These are phyloP conservation scores for Nasonia vitripennis DNA, from an alignment of 1,140 invertebrate genomes.

Conservation along the genomic window DNA sequence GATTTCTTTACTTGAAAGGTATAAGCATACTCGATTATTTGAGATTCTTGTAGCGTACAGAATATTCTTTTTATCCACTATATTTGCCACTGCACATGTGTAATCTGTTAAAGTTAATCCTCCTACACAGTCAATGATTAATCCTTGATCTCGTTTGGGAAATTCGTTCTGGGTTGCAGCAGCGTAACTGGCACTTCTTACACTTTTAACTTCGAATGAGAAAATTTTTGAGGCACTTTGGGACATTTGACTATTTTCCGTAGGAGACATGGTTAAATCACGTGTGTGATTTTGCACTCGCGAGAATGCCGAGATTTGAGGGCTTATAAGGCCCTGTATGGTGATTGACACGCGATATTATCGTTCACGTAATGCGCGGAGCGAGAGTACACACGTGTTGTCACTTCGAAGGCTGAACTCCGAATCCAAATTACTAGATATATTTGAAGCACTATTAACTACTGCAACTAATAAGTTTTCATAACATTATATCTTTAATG, in stretches of 20 bases:
- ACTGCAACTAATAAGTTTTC: too few relatives aligned
- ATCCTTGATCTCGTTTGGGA: too few relatives aligned
- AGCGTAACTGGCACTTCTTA: too few relatives aligned
- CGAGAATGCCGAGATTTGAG: not conserved
- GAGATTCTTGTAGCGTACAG: conserved; percentile 53
- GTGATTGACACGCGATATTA: not conserved
- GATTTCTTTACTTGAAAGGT: conserved; percentile 44
- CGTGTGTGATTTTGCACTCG: not conserved
- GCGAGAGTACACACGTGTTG: conserved; percentile 4
- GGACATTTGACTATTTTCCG: not conserved
- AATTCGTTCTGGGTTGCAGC: not conserved
- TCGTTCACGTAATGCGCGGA: not conserved
- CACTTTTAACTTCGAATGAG: not conserved
- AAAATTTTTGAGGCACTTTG: not conserved
- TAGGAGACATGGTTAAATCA: not conserved
- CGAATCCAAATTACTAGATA: too few relatives aligned
- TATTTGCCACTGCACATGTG: conserved; percentile 33
- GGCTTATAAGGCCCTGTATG: not conserved
- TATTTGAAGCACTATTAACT: too few relatives aligned
- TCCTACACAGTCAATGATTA: too few relatives aligned
- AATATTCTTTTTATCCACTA: conserved; percentile 42
- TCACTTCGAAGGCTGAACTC: not conserved
- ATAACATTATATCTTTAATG: too few relatives aligned
- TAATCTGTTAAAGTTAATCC: conserved; percentile 53
- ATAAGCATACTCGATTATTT: conserved; percentile 53